phyloP scores from a whole-genome alignment of 2,113 vertebrate species.

The Morone chrysops region DNA sequence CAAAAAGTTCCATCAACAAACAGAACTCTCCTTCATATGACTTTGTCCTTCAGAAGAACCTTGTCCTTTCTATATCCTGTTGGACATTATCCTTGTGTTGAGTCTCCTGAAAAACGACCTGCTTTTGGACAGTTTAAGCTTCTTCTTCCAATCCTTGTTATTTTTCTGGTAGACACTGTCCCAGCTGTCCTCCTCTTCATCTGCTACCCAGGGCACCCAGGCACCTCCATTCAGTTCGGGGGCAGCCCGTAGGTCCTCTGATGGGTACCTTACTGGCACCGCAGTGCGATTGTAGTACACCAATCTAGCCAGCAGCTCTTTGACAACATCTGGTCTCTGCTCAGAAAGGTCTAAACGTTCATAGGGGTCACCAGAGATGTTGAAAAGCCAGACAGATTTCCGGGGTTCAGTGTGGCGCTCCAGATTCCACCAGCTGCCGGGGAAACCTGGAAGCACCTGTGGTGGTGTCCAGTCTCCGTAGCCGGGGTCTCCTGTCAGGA shows the following conservation, averaged over 20 bases:
- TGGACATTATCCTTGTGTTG: conserved; percentile 94
- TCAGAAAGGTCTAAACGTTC: conserved; percentile 91
- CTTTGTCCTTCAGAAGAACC: neutral
- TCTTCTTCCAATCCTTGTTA: conserved; percentile 83
- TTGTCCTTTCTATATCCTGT: conserved; percentile 86
- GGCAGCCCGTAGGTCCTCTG: conserved; percentile 93
- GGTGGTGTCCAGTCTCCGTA: conserved; percentile 97
- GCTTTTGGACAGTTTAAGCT: conserved; percentile 90
- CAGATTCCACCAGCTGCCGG: conserved; percentile 94
- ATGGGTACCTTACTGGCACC: conserved; percentile 94
- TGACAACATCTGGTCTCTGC: conserved; percentile 91
- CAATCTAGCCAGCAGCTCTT: conserved; percentile 88
- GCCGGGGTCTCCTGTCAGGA: conserved; percentile 95
- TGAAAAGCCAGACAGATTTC: conserved; percentile 95
- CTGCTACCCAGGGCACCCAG: conserved; percentile 95
- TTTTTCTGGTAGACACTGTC: conserved; percentile 77
- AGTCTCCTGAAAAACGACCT: conserved; percentile 94
- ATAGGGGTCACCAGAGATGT: conserved; percentile 93
- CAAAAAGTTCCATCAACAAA: neutral
- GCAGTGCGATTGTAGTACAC: conserved; percentile 92
- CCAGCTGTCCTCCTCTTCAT: conserved; percentile 87
- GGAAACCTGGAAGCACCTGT: conserved; percentile 91
- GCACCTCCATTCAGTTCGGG: conserved; percentile 94
- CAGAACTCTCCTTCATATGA: neutral
- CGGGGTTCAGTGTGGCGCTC: conserved; percentile 87